Evolutionary conservation across 2,113 vertebrate species (phyloP).

Genomic region (Xenopus borealis): DNA sequence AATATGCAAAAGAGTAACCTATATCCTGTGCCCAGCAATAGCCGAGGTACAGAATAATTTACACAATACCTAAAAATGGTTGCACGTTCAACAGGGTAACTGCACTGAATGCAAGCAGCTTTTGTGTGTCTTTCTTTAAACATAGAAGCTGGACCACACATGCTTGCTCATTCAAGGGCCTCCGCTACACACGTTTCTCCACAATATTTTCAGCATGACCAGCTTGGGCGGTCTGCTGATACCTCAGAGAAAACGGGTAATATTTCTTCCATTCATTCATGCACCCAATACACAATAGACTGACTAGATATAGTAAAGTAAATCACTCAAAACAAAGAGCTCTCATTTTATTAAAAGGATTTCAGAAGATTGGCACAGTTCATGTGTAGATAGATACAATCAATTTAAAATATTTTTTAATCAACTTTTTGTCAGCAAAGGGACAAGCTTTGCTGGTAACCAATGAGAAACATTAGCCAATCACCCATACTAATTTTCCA

Average conservation of each 20-base stretch:
- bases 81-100: slow-evolving; percentile 1
- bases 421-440: neutral
- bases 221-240: slow-evolving; percentile 54
- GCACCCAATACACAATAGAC: slow-evolving; percentile 36
- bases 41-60: too few species aligned
- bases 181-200: slow-evolving; percentile 51
- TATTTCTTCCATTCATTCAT: slow-evolving; percentile 50
- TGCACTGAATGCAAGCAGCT: slow-evolving; percentile 19
- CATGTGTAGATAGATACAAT: neutral
- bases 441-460: neutral
- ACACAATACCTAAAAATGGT: neutral
- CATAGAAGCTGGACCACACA: slow-evolving; percentile 49
- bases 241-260: slow-evolving; percentile 47
- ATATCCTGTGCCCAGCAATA: too few species aligned
- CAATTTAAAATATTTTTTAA: neutral
- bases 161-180: slow-evolving; percentile 35
- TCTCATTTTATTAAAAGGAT: neutral
- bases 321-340: slow-evolving; percentile 12
- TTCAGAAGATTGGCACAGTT: neutral
- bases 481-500: too few species aligned
- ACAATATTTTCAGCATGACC: slow-evolving; percentile 46
- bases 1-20: too few species aligned
- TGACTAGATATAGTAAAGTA: slow-evolving; percentile 9
- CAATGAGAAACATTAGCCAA: neutral
- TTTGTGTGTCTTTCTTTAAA: slow-evolving; percentile 47